Evolutionary conservation across 2,797 vertebrate species (phyloP).

Genomic region (Luscinia luscinia): DNA sequence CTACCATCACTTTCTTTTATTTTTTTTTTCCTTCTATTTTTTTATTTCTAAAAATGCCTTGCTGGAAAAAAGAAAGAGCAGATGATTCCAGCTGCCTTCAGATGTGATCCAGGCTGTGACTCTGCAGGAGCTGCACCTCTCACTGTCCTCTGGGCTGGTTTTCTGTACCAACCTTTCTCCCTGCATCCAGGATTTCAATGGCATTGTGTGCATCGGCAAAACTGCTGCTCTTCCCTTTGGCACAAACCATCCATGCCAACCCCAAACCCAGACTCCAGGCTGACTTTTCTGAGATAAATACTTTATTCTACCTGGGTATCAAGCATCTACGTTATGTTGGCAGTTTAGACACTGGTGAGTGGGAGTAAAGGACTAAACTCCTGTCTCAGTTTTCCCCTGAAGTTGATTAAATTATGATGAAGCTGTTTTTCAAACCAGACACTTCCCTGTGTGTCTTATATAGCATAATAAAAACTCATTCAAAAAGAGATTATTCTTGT

Average conservation of each 20-base stretch:
- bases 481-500: conserved; percentile 3
- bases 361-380: not conserved
- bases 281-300: not conserved
- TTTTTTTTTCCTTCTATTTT: not conserved
- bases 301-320: not conserved
- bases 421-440: not conserved
- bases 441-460: not conserved
- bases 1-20: not conserved
- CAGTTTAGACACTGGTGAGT: not conserved
- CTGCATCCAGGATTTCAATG: rapidly evolving
- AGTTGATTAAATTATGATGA: not conserved
- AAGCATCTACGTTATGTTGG: not conserved
- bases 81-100: not conserved
- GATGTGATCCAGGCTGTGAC: not conserved
- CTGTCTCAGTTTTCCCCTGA: not conserved
- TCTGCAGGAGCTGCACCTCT: not conserved
- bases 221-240: not conserved
- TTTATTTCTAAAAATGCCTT: rapidly evolving
- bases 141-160: not conserved
- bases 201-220: not conserved
- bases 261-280: not conserved
- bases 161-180: rapidly evolving
- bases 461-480: not conserved
- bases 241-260: not conserved
- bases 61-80: not conserved